phyloP scores from a whole-genome alignment of 2,888 invertebrate genomes.

The Cephus sareptanus region DNA sequence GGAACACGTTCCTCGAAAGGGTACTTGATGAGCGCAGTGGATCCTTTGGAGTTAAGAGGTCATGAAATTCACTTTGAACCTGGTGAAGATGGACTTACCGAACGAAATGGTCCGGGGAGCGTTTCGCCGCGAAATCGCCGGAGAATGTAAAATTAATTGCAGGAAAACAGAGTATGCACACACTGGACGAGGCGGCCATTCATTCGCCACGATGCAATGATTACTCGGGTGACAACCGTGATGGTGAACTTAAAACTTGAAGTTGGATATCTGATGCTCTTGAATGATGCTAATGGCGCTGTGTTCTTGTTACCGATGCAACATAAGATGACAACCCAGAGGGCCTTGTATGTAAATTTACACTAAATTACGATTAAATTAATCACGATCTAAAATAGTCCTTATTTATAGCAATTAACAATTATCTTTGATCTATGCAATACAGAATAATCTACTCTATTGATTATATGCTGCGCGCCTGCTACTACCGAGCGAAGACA shows the following conservation, averaged over 20 bases:
- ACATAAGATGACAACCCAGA: background rate
- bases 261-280: background rate
- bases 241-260: slow-evolving; percentile 7
- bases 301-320: background rate
- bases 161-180: slow-evolving; percentile 56
- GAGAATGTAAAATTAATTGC: slow-evolving; percentile 56
- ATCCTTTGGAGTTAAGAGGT: background rate
- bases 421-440: too few relatives aligned
- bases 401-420: too few relatives aligned
- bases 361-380: too few relatives aligned
- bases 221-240: slow-evolving; percentile 7
- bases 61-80: background rate
- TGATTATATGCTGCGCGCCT: too few relatives aligned
- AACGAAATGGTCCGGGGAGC: slow-evolving; percentile 36
- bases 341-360: background rate
- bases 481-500: too few relatives aligned
- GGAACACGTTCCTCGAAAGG: slow-evolving; percentile 41
- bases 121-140: slow-evolving; percentile 43
- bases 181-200: slow-evolving; percentile 55
- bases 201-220: slow-evolving; percentile 50
- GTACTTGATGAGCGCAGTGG: background rate
- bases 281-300: background rate
- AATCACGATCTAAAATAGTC: too few relatives aligned
- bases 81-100: slow-evolving; percentile 45
- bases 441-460: too few relatives aligned